Conservation (phyloP, 2,113 vertebrate genomes). For the Semicossyphus pulcher region DNA sequence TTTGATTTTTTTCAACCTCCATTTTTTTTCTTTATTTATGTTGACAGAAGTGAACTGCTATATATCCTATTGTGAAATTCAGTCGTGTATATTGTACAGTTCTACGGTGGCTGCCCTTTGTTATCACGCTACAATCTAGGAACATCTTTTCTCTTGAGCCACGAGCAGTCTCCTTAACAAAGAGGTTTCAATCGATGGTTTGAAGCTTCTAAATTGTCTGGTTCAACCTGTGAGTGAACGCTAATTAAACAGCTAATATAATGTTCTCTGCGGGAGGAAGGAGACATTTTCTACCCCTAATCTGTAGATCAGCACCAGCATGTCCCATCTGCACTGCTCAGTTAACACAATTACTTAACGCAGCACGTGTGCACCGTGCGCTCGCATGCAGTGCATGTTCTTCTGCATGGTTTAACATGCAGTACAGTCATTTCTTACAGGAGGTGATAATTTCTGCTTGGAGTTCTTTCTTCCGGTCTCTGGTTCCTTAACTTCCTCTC, state of each 20-base stretch:
- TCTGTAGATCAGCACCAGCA: conserved; percentile 8
- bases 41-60: too few relatives aligned
- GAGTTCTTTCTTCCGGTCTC: too few relatives aligned
- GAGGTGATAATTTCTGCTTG: background rate
- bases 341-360: conserved; percentile 29
- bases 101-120: too few relatives aligned
- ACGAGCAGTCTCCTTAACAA: background rate
- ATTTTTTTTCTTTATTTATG: too few relatives aligned
- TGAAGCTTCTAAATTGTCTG: background rate
- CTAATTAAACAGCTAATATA: conserved; percentile 7
- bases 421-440: background rate
- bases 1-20: too few relatives aligned
- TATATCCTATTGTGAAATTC: too few relatives aligned
- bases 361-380: background rate
- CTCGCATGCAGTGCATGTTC: background rate
- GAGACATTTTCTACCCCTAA: background rate
- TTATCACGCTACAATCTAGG: too few relatives aligned
- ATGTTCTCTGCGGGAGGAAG: background rate
- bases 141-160: too few relatives aligned
- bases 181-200: background rate
- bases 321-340: conserved; percentile 22
- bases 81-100: too few relatives aligned
- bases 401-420: background rate
- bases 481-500: background rate
- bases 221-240: background rate